phyloP scores from a whole-genome alignment of 2,113 vertebrate genomes.

The Lutjanus erythropterus region DNA sequence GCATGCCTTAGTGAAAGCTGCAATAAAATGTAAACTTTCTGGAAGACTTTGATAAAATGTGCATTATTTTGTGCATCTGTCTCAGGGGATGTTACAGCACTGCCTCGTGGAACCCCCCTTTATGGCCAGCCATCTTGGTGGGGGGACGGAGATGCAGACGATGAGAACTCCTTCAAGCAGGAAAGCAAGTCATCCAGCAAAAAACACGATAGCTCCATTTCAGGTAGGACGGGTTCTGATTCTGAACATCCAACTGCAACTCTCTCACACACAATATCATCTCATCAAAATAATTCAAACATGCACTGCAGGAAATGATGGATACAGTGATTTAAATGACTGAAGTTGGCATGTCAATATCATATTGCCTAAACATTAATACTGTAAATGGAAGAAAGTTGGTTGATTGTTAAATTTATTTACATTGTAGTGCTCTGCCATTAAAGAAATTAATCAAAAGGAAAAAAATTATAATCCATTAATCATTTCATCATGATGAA shows the following conservation, averaged over 20 bases:
- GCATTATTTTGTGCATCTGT: slow-evolving; percentile 39
- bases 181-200: slow-evolving; percentile 89
- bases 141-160: slow-evolving; percentile 95
- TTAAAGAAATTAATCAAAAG: no score
- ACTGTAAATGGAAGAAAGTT: background rate
- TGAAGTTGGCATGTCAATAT: background rate
- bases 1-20: background rate
- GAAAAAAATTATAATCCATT: no score
- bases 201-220: slow-evolving; percentile 83
- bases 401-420: background rate
- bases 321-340: background rate
- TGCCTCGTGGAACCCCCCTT: slow-evolving; percentile 95
- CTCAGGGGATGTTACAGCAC: slow-evolving; percentile 87
- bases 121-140: slow-evolving; percentile 99
- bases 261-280: background rate
- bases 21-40: background rate
- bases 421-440: no score
- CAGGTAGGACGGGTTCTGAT: slow-evolving; percentile 81
- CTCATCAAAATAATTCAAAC: background rate
- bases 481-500: no score
- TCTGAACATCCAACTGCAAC: background rate
- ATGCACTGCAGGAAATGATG: background rate
- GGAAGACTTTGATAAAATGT: slow-evolving; percentile 6
- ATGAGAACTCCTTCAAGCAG: slow-evolving; percentile 91
- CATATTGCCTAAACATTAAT: background rate